Evolutionary conservation across 1,140 invertebrate species (phyloP).

Genomic region (Drosophila saltans): DNA sequence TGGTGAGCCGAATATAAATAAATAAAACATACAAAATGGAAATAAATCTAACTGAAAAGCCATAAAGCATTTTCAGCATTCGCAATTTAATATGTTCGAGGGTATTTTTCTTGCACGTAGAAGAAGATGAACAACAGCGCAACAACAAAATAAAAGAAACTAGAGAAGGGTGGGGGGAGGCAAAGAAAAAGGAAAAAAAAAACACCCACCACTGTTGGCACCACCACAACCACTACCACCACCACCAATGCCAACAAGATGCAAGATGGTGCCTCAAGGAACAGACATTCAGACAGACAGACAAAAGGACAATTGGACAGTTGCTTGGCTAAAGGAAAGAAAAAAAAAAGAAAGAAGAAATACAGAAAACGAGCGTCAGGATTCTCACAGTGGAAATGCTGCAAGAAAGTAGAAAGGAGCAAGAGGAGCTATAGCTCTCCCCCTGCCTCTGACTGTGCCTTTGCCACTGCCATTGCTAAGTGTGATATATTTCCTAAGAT

Average conservation of each 20-base stretch:
- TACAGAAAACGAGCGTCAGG: conserved; percentile 43
- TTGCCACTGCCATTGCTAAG: conserved; percentile 65
- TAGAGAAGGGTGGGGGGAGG: not conserved
- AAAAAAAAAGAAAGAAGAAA: conserved; percentile 26
- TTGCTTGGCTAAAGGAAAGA: conserved; percentile 36
- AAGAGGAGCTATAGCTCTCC: conserved; percentile 26
- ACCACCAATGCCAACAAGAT: conserved; percentile 49
- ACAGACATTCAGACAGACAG: conserved; percentile 42
- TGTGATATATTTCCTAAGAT: conserved; percentile 83
- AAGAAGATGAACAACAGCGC: conserved; percentile 69
- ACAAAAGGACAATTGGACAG: conserved; percentile 53
- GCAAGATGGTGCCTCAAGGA: conserved; percentile 77
- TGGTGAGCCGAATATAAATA: conserved; percentile 76
- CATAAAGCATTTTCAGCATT: conserved; percentile 83
- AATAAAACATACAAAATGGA: conserved; percentile 83
- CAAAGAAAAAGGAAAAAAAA: not conserved
- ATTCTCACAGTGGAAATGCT: conserved; percentile 38
- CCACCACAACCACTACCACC: conserved; percentile 30
- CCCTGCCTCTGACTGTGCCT: conserved; percentile 37
- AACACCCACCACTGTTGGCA: conserved; percentile 30
- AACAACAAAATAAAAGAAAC: conserved; percentile 12
- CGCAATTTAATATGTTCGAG: conserved; percentile 83
- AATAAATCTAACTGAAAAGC: conserved; percentile 83
- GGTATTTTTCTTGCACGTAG: conserved; percentile 80
- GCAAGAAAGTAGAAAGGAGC: not conserved